Evolutionary conservation across 2,797 vertebrate species (phyloP), one percentile per base, ranked within the genome.

Genomic region (Xiphophorus birchmanni): DNA sequence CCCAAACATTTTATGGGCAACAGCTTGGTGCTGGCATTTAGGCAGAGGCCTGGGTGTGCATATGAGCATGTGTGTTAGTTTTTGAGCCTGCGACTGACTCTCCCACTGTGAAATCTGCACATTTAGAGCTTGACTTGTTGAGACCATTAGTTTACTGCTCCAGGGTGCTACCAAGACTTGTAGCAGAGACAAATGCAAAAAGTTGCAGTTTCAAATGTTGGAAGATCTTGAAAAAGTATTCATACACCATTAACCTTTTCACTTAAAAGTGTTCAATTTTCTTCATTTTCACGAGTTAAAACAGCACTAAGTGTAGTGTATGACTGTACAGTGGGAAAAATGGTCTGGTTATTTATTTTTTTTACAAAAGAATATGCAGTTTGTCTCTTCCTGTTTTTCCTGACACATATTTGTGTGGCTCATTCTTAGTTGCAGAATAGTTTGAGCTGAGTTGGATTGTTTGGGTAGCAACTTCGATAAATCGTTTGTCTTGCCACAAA

Each of bases 1-100:
- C 78, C 89, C 80, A 86, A 93, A 90, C 80, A 84, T 94, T 95
- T 95, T 94, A 94, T 94, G 91, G 95, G 90, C 91, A 92, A 94
- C 95, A 95, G 95, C 94, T 95, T 93, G 94, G 90, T 92, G 89
- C 91, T 95, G 84, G 91, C 94, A 92, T 95, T 95, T 92, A 92
- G 85, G 90, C 86, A 90, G 82, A 88, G 82, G 90, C 90, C 90
- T 90, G 85, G 86, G 87, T 87, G 88, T 80, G 90, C 79, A 80
- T 86, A 67, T 74, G 78, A 83, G 83, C 71, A 10, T 90, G 85
- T 84, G 82, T 8, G 78, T 76, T 82, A 67, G 84, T 75, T 75
- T 69, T 79, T 84, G 81, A 78, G 81, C 44, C 45, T 71, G 84
- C 42, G 76, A 86, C 80, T 87, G 82, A 79, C 76, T 90, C 89